Evolutionary conservation across 2,113 vertebrate genomes (phyloP).

Genomic region (Phalacrocorax brasilianus): DNA sequence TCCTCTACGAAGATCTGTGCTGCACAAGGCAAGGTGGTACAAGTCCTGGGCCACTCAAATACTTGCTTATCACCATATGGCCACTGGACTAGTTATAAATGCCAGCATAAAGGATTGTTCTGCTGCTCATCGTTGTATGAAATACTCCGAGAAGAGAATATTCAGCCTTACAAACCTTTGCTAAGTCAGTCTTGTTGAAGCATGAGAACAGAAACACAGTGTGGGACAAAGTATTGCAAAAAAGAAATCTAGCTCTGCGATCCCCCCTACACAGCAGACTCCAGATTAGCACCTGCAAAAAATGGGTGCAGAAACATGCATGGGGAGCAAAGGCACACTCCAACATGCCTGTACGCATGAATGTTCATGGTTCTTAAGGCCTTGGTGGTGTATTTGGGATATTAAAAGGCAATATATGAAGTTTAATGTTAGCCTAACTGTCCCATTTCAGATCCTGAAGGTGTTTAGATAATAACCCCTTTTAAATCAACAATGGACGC

Average conservation of each 20-base stretch:
- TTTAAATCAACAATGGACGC: neutral
- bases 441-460: neutral
- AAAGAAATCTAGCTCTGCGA: neutral
- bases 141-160: neutral
- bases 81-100: neutral
- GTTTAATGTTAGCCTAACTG: neutral
- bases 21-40: neutral
- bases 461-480: neutral
- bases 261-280: neutral
- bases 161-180: neutral
- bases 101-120: neutral
- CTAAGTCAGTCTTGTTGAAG: neutral
- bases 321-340: neutral
- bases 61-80: neutral
- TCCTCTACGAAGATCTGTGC: neutral
- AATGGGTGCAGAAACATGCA: neutral
- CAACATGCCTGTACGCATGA: neutral
- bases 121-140: neutral
- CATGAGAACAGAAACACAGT: neutral
- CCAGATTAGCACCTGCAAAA: neutral
- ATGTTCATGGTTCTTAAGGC: neutral
- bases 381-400: neutral
- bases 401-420: neutral
- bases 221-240: neutral
- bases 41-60: neutral